A percentile compares a stretch with the other conserved stretches of the same genome.
Conservation (phyloP, 2,797 vertebrate species). For the Erethizon dorsatum region DNA sequence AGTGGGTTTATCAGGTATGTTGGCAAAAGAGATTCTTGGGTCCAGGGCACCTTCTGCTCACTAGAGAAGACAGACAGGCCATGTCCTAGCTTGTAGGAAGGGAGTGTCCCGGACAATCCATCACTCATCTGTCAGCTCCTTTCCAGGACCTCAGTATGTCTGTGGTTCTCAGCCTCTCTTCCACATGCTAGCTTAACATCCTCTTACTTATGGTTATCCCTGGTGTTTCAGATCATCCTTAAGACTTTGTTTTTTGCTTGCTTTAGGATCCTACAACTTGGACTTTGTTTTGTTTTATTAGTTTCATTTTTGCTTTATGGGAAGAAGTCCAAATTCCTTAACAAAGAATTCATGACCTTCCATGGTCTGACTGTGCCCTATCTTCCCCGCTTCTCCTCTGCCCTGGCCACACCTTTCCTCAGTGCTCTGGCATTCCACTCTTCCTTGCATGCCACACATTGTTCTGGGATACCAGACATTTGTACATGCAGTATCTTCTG, state of each 20-base stretch:
- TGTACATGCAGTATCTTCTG: background rate
- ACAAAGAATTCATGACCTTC: background rate
- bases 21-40: background rate
- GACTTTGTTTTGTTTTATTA: background rate
- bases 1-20: background rate
- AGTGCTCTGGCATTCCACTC: background rate
- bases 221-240: background rate
- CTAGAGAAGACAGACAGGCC: background rate
- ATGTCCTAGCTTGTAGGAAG: background rate
- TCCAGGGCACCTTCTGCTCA: background rate
- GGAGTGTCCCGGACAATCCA: background rate
- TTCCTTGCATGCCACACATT: background rate
- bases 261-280: background rate
- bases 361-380: background rate
- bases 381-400: background rate
- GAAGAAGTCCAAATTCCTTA: background rate
- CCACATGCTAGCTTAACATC: background rate
- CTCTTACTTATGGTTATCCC: background rate
- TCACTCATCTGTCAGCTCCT: background rate
- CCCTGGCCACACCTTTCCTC: background rate
- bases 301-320: background rate
- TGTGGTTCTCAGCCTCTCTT: background rate
- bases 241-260: background rate
- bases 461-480: background rate
- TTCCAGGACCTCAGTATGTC: accelerated